Percentiles rank a stretch among this genome's conserved stretches.
Evolutionary conservation across 30 jellyfish, hydroid and myxozoan species (phyloP).

Genomic region (Clytia hemisphaerica): DNA sequence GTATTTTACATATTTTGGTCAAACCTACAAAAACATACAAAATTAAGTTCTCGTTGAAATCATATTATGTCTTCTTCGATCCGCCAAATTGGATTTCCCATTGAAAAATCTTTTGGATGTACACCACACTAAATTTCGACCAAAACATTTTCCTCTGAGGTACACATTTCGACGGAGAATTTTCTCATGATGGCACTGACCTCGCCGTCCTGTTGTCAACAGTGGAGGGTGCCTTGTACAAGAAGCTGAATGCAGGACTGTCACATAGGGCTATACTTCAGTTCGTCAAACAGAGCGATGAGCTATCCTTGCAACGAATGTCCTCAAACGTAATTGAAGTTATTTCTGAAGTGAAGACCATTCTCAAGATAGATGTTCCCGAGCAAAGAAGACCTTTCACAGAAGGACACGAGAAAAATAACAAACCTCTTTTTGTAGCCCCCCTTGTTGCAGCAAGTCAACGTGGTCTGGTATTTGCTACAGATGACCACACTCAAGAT

Average conservation of each 20-base stretch:
- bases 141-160: constrained; percentile 24
- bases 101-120: no score
- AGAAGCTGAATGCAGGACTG: not conserved
- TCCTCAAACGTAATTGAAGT: not conserved
- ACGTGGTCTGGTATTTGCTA: not conserved
- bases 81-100: no score
- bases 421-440: not conserved
- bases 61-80: no score
- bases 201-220: not conserved
- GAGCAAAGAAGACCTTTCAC: not conserved
- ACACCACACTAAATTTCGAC: no score
- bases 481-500: constrained; percentile 4
- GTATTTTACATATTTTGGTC: no score
- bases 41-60: no score
- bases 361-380: not conserved
- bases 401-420: not conserved
- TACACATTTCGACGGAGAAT: constrained; percentile 18
- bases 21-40: no score
- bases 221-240: not conserved
- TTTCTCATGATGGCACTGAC: not conserved
- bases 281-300: not conserved
- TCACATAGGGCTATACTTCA: not conserved
- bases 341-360: not conserved
- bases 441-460: not conserved
- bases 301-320: constrained; percentile 2